Percentiles rank a stretch among this genome's conserved stretches.
Conservation (phyloP, 2,797 vertebrate species). For the Nannoperca obscura region DNA sequence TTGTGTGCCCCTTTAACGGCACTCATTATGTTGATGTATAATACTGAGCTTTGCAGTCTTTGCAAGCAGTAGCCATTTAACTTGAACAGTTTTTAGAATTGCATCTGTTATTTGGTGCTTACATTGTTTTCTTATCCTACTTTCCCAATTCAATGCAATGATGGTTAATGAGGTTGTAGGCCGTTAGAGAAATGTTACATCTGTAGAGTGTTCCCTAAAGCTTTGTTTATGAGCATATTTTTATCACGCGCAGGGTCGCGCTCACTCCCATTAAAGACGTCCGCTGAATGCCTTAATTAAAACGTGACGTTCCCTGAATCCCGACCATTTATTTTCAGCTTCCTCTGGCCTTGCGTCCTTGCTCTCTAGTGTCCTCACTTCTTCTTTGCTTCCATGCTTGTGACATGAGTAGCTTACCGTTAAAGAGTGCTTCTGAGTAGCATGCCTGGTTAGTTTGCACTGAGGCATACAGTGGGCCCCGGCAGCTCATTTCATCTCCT, state of each 20-base stretch:
- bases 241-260: not conserved
- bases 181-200: constrained; percentile 47
- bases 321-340: not conserved
- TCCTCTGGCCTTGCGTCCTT: not conserved
- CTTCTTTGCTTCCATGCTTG: constrained; percentile 16
- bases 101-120: constrained; percentile 52
- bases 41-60: constrained; percentile 37
- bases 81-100: constrained; percentile 48
- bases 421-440: constrained; percentile 35
- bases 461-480: constrained; percentile 24
- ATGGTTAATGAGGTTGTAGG: constrained; percentile 62
- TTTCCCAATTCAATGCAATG: constrained; percentile 46
- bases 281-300: constrained; percentile 15
- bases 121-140: constrained; percentile 46
- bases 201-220: constrained; percentile 36
- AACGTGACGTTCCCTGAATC: constrained; percentile 5
- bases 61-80: constrained; percentile 49
- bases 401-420: constrained; percentile 33
- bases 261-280: constrained; percentile 9
- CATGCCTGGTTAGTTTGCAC: constrained; percentile 51
- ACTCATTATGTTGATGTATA: constrained; percentile 62
- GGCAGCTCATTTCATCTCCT: constrained; percentile 52
- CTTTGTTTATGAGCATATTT: constrained; percentile 41
- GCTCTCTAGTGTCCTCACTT: not conserved
- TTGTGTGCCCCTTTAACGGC: constrained; percentile 22